Conservation (phyloP, 1,140 invertebrate genomes). For the Hypsibius dujardini region DNA sequence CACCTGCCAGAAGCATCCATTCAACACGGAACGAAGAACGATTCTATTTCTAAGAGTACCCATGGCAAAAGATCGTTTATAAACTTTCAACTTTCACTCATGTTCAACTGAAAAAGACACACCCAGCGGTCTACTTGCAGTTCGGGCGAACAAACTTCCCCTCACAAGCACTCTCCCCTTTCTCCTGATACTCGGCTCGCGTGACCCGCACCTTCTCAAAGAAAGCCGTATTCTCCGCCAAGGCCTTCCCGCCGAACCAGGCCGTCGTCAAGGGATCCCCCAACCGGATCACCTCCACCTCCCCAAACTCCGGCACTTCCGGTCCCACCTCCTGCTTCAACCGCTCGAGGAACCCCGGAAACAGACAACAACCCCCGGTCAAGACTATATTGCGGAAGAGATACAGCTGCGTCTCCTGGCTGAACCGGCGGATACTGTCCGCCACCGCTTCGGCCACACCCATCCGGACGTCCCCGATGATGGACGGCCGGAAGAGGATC, state of each 20-base stretch:
- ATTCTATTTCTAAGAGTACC: no score
- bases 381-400: slow-evolving; percentile 60
- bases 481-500: slow-evolving; percentile 78
- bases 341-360: slow-evolving; percentile 61
- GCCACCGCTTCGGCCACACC: slow-evolving; percentile 78
- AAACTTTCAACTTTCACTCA: no score
- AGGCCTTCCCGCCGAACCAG: slow-evolving; percentile 31
- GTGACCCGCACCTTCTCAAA: neutral
- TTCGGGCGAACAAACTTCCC: slow-evolving; percentile 28
- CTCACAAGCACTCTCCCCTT: slow-evolving; percentile 31
- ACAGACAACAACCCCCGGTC: slow-evolving; percentile 60
- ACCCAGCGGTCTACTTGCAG: no score
- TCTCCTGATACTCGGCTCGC: slow-evolving; percentile 30
- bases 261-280: slow-evolving; percentile 28
- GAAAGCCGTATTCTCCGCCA: slow-evolving; percentile 29
- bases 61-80: no score
- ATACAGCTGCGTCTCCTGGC: slow-evolving; percentile 17
- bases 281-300: neutral
- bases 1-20: no score
- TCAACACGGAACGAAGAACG: no score
- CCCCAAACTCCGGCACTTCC: neutral
- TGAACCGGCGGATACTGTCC: slow-evolving; percentile 27
- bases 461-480: slow-evolving; percentile 82
- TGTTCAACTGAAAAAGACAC: no score
- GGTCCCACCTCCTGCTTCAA: slow-evolving; percentile 30